Evolutionary conservation across 2,797 vertebrate species (phyloP), one percentile per base, ranked within the genome.

Genomic region (Trachops cirrhosus): DNA sequence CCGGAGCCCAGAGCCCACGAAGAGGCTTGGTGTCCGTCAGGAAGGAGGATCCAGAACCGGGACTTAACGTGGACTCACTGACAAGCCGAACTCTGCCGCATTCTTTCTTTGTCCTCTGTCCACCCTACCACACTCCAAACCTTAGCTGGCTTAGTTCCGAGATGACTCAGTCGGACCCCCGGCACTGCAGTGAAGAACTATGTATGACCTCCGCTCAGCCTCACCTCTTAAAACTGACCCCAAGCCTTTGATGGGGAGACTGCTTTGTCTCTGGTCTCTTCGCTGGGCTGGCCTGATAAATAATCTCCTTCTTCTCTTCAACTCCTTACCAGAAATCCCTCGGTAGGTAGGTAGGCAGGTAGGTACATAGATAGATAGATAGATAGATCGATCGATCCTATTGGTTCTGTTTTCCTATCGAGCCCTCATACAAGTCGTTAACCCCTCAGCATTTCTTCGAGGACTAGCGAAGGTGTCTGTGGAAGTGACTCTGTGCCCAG

Each of bases 91-190:
- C 29, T 29, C 71, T 3, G 71, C 71, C 14, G 5, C 4, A 1
- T 4, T 9, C 37, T 1, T 22, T 32, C 37, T 44, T 3, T 14
- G 54, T 22, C 21, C 54, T 0, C 37, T 2, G 3, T 4, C 3
- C 3, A 1, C 26, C 18, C 57, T 9, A 1, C 54, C 39, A 3
- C 50, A 5, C 1, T 2, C 22, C 54, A 4, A 9, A 22, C 54
- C 54, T 12, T 3, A 82, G 79, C 18, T 19, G 57, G 39, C 54
- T 44, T 29, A 14, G 26, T 21, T 32, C 77, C 29, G 3, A 32
- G 37, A 6, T 10, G 16, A 22, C 52, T 16, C 18, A 41, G 4
- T 21, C 78, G 41, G 54, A 62, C 41, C 54, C 54, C 78, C 26
- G 4, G 78, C 16, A 12, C 5, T 7, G 26, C 54, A 41, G 10